Percentiles rank a stretch among this genome's conserved stretches.
Conservation (phyloP, 2,888 invertebrate species). For the Imbricaverruca yamaguchii region DNA sequence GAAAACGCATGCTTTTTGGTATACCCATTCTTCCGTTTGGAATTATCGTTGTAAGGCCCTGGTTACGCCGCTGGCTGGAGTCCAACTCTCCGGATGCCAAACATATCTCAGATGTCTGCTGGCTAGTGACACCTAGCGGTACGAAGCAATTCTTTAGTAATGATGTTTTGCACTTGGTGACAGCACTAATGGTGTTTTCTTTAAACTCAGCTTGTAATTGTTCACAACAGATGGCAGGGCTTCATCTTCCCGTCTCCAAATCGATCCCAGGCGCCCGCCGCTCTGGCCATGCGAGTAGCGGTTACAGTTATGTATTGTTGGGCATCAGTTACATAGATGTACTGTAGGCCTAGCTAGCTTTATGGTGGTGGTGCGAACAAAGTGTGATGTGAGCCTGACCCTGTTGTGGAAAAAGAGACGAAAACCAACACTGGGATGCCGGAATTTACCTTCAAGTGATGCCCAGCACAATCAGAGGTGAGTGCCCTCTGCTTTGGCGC, state of each 20-base stretch:
- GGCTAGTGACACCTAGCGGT: no score
- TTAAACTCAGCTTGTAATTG: no score
- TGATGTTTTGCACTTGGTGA: no score
- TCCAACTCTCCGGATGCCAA: no score
- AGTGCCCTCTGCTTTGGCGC: neutral
- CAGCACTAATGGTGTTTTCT: no score
- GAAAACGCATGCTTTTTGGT: no score
- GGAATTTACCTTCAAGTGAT: neutral
- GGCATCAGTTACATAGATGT: neutral
- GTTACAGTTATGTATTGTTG: neutral
- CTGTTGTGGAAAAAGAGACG: neutral
- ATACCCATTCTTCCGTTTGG: no score
- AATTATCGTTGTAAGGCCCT: no score
- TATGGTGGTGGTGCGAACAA: constrained; percentile 1
- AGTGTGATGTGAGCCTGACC: neutral
- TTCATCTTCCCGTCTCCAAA: neutral
- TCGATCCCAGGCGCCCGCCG: neutral
- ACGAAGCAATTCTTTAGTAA: no score
- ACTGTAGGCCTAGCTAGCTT: neutral
- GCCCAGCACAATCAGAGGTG: constrained; percentile 17
- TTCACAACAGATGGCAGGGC: neutral
- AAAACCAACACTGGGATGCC: neutral
- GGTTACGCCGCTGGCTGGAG: no score
- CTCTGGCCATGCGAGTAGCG: neutral
- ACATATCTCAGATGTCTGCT: no score